A percentile compares a stretch with the other conserved stretches of the same genome.
phyloP scores from a whole-genome alignment of 2,113 vertebrate species.

The Todiramphus saurophagus region DNA sequence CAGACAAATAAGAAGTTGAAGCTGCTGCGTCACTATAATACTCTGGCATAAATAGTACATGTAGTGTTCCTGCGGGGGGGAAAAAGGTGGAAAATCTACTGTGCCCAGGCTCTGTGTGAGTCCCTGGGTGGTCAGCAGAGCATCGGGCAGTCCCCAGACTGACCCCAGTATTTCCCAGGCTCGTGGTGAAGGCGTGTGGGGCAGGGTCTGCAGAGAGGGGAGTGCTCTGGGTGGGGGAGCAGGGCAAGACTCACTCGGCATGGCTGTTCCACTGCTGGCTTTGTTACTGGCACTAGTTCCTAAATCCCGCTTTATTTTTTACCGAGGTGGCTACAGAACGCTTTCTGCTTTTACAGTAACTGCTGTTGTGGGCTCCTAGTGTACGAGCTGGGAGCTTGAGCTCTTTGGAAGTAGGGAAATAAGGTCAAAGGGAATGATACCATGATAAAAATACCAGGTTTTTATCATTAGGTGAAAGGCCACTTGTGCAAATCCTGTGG shows the following conservation, averaged over 20 bases:
- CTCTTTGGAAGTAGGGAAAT: not conserved
- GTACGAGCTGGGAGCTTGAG: not conserved
- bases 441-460: not conserved
- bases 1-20: not conserved
- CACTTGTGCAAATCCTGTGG: not conserved
- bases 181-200: rapidly evolving
- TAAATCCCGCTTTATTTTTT: not conserved
- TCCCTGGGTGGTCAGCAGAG: not conserved
- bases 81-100: not conserved
- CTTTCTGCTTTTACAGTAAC: not conserved
- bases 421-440: not conserved
- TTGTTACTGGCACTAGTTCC: not conserved
- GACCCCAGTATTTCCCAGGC: no score
- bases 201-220: not conserved
- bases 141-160: not conserved
- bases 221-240: not conserved
- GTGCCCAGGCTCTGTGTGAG: not conserved
- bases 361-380: not conserved
- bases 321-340: not conserved
- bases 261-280: not conserved
- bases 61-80: not conserved
- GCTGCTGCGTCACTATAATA: not conserved
- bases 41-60: not conserved
- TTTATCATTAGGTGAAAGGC: not conserved
- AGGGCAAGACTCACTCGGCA: rapidly evolving